Conservation (phyloP, 2,797 vertebrate species). For the Remorina albescens region DNA sequence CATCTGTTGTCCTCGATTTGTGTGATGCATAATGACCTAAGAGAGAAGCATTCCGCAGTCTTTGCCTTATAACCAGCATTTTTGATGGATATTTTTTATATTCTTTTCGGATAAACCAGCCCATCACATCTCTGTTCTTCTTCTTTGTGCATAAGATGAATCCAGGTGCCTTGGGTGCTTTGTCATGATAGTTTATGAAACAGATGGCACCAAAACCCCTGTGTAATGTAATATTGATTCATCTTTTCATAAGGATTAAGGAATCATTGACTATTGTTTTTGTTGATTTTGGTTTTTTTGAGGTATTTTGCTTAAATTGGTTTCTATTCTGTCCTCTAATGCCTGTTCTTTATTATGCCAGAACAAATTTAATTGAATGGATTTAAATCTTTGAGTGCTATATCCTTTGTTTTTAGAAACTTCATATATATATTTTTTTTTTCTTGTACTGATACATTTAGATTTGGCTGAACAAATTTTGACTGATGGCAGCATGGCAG, state of each 20-base stretch:
- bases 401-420: neutral
- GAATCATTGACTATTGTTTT: neutral
- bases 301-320: neutral
- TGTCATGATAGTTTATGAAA: neutral
- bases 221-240: neutral
- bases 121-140: neutral
- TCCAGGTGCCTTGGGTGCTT: neutral
- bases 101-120: conserved; percentile 9
- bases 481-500: no score
- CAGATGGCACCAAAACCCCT: neutral
- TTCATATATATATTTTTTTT: neutral
- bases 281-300: neutral
- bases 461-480: neutral
- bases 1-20: conserved; percentile 19
- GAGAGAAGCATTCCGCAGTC: conserved; percentile 17
- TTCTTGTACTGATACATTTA: neutral
- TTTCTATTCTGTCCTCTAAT: neutral
- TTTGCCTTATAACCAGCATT: neutral
- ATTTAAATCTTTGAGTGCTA: neutral
- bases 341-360: neutral
- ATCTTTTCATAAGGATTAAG: neutral
- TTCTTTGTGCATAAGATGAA: neutral
- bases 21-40: neutral
- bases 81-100: conserved; percentile 5
- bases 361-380: neutral